phyloP scores from a whole-genome alignment of 2,888 invertebrate species.

The Epistrophe grossulariae region DNA sequence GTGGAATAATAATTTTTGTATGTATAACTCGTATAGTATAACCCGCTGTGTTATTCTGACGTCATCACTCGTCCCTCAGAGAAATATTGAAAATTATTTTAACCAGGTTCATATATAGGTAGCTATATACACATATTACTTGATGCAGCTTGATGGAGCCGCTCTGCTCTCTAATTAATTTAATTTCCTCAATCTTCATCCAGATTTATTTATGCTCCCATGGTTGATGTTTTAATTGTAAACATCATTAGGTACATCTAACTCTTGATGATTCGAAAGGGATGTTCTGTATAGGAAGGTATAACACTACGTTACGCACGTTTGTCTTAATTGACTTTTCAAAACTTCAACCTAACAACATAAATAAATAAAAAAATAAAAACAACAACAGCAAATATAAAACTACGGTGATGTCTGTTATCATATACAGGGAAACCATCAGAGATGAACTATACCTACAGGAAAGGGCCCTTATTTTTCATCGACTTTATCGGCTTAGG shows the following conservation, averaged over 20 bases:
- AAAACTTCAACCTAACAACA: slow-evolving; percentile 13
- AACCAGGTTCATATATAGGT: not conserved
- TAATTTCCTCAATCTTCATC: slow-evolving; percentile 68
- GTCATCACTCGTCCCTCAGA: slow-evolving; percentile 39
- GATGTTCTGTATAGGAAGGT: slow-evolving; percentile 29
- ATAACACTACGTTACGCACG: not conserved
- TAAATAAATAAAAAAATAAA: not conserved
- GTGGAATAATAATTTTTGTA: slow-evolving; percentile 9
- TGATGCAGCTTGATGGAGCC: not conserved
- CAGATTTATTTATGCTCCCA: slow-evolving; percentile 53
- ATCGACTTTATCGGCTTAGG: not conserved
- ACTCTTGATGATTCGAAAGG: slow-evolving; percentile 32
- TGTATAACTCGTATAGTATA: slow-evolving; percentile 4
- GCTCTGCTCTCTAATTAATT: slow-evolving; percentile 57
- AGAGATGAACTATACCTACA: not conserved
- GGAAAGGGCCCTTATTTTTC: not conserved
- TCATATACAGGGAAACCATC: not conserved
- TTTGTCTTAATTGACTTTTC: slow-evolving; percentile 34
- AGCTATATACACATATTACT: not conserved
- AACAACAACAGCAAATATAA: slow-evolving; percentile 6
- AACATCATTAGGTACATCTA: slow-evolving; percentile 55
- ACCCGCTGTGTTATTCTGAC: slow-evolving; percentile 25
- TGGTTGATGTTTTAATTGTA: slow-evolving; percentile 65
- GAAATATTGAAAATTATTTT: slow-evolving; percentile 48
- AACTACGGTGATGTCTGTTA: not conserved